Evolutionary conservation across 1,140 invertebrate species (phyloP).

Genomic region (Drosophila carrolli): DNA sequence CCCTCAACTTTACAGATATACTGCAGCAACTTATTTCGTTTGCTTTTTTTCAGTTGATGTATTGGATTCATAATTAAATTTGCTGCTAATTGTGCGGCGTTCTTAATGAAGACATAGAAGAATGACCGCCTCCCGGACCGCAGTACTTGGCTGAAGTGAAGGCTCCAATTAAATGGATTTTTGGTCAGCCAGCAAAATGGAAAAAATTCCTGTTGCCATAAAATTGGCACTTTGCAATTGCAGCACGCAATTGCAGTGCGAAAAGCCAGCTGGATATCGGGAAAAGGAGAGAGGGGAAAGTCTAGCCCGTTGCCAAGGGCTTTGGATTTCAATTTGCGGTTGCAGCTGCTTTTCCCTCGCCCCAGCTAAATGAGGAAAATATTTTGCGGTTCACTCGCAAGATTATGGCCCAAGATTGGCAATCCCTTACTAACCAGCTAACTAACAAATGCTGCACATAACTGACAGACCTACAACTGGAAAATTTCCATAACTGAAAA

Average conservation of each 20-base stretch:
- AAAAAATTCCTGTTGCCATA: conserved; percentile 21
- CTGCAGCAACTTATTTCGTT: conserved; percentile 8
- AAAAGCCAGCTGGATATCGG: not conserved
- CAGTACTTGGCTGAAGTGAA: conserved; percentile 2
- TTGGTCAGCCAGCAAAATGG: conserved; percentile 2
- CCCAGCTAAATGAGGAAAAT: conserved; percentile 50
- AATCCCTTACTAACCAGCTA: conserved; percentile 20
- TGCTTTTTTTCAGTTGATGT: conserved; percentile 28
- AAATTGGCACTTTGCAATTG: conserved; percentile 36
- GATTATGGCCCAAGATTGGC: conserved; percentile 65
- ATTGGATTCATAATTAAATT: conserved; percentile 76
- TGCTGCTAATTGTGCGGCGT: conserved; percentile 37
- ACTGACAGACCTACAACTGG: conserved; percentile 10
- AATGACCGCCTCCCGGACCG: conserved; percentile 12
- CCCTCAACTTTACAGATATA: conserved; percentile 27
- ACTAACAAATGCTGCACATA: conserved; percentile 5
- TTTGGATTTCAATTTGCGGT: conserved; percentile 59
- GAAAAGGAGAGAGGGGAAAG: conserved; percentile 1
- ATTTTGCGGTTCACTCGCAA: conserved; percentile 71
- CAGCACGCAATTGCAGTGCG: conserved; percentile 33
- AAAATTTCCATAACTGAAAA: conserved; percentile 47
- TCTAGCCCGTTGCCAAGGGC: conserved; percentile 38
- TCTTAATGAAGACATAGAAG: conserved; percentile 38
- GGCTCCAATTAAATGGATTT: conserved; percentile 37
- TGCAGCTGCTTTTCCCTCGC: conserved; percentile 46